These are phyloP conservation scores for Sinocyclocheilus rhinocerous DNA, from an alignment of 2,113 vertebrate species.

Conservation along the genomic window DNA sequence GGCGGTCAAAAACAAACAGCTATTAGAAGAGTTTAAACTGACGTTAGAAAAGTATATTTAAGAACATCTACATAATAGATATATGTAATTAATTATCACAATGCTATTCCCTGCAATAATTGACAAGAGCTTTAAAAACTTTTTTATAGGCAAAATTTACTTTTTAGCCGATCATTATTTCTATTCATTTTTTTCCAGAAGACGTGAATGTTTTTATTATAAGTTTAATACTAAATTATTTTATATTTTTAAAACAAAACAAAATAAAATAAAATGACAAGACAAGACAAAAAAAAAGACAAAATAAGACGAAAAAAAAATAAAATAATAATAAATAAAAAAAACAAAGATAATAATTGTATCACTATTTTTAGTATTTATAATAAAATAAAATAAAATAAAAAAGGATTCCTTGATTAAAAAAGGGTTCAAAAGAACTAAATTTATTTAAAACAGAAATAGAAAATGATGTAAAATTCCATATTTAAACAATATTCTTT, in stretches of 20 bases:
- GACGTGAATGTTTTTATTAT: too few relatives aligned
- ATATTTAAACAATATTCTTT: too few relatives aligned
- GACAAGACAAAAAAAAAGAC: neutral
- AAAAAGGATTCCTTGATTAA: too few relatives aligned
- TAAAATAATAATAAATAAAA: neutral
- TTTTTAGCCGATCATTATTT: neutral
- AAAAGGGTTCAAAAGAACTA: too few relatives aligned
- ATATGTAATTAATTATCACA: neutral
- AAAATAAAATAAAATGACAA: neutral
- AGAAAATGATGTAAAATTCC: too few relatives aligned
- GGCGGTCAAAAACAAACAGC: constrained; percentile 48
- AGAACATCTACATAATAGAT: constrained; percentile 27
- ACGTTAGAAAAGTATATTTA: constrained; percentile 14
- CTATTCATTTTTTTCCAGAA: too few relatives aligned
- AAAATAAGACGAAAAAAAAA: neutral
- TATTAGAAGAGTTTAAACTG: constrained; percentile 56
- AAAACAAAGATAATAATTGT: too few relatives aligned
- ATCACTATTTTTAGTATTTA: too few relatives aligned
- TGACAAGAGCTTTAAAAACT: neutral
- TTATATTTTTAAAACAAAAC: neutral
- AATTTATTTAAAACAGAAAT: too few relatives aligned
- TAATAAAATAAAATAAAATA: too few relatives aligned
- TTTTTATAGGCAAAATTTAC: neutral
- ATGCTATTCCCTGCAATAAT: neutral
- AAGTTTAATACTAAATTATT: neutral